Percentiles rank a stretch among this genome's conserved stretches.
phyloP scores from a whole-genome alignment of 2,888 invertebrate genomes.

The Polydrusus cervinus region DNA sequence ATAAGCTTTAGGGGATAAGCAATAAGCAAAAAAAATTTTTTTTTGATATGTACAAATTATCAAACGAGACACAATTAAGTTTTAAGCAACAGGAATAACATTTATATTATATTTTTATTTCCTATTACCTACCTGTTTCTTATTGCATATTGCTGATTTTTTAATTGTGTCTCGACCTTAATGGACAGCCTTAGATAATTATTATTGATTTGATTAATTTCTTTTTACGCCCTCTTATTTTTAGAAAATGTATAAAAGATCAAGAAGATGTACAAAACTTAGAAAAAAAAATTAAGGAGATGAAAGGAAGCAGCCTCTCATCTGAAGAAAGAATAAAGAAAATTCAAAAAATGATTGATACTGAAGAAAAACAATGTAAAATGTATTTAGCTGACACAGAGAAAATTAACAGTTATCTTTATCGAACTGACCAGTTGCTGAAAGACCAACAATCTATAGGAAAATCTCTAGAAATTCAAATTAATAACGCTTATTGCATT shows the following conservation, averaged over 20 bases:
- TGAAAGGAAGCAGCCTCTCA: conserved; percentile 69
- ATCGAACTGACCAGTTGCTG: conserved; percentile 54
- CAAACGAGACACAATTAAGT: too few relatives aligned
- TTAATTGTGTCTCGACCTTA: too few relatives aligned
- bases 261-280: conserved; percentile 65
- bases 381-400: conserved; percentile 58
- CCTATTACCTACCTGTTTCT: too few relatives aligned
- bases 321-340: conserved; percentile 76
- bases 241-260: conserved; percentile 56
- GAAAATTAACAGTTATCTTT: conserved; percentile 57
- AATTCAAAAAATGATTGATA: conserved; percentile 77
- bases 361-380: conserved; percentile 69
- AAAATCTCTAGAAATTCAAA: conserved; percentile 72
- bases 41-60: too few relatives aligned
- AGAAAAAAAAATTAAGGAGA: conserved; percentile 72
- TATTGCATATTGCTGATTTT: too few relatives aligned
- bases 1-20: too few relatives aligned
- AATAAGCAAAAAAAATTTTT: too few relatives aligned
- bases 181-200: too few relatives aligned
- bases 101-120: too few relatives aligned
- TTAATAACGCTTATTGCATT: conserved; percentile 74
- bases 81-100: too few relatives aligned
- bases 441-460: conserved; percentile 57
- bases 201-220: too few relatives aligned
- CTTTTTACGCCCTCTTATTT: not conserved